These are phyloP conservation scores for Mareca strepera DNA, from an alignment of 2,797 vertebrate genomes.

Conservation along the genomic window DNA sequence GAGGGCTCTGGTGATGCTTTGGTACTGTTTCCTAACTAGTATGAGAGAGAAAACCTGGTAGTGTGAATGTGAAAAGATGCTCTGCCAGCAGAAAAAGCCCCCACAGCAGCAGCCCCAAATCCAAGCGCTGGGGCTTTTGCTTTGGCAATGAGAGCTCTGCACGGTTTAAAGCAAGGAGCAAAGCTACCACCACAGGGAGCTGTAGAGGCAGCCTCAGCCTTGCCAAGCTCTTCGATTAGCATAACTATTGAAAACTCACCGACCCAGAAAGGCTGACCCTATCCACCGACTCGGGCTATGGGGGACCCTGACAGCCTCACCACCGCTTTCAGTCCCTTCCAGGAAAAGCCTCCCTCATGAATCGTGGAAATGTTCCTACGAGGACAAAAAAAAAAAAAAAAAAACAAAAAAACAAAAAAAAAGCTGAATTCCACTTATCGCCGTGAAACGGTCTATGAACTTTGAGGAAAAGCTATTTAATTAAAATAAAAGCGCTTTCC, in stretches of 20 bases:
- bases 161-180: neutral
- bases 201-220: neutral
- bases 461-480: neutral
- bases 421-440: neutral
- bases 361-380: neutral
- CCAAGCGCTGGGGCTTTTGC: neutral
- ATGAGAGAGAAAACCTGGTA: neutral
- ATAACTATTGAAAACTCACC: neutral
- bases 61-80: accelerated
- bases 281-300: neutral
- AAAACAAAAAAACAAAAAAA: too few relatives aligned
- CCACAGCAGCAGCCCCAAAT: neutral
- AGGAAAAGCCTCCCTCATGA: neutral
- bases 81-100: neutral
- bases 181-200: neutral
- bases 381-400: neutral
- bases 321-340: neutral
- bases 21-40: neutral
- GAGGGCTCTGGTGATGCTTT: neutral
- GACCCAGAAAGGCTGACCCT: neutral
- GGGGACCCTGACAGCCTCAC: neutral
- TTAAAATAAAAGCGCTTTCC: neutral
- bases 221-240: neutral
- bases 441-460: neutral
- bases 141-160: neutral